Percentiles rank a stretch among this genome's conserved stretches.
Evolutionary conservation across 2,888 invertebrate genomes (phyloP).

Genomic region (Athalia circularis): DNA sequence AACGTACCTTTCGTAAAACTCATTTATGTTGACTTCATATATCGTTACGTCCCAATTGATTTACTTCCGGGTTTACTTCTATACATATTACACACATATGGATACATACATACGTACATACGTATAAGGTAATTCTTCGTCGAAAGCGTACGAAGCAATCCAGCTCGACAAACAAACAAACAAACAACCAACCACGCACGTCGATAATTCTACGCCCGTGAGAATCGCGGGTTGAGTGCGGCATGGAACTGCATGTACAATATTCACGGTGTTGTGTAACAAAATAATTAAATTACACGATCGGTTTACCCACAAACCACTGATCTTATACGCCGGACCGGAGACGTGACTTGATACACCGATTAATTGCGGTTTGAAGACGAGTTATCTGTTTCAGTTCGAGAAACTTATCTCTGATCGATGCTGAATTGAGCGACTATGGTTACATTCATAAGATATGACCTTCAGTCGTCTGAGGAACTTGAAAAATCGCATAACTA

Average conservation of each 20-base stretch:
- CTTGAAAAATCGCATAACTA: conserved; percentile 4
- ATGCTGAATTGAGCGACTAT: too few relatives aligned
- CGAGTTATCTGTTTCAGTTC: conserved; percentile 19
- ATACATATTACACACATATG: background rate
- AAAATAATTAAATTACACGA: conserved; percentile 32
- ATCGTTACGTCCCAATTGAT: conserved; percentile 26
- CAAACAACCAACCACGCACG: too few relatives aligned
- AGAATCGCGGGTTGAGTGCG: background rate
- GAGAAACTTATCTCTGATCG: too few relatives aligned
- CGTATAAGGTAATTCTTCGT: too few relatives aligned
- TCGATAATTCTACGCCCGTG: background rate
- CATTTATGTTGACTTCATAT: conserved; percentile 10
- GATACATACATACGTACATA: background rate
- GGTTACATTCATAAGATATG: background rate
- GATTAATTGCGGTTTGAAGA: conserved; percentile 31
- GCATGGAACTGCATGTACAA: conserved; percentile 1
- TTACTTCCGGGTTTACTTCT: background rate
- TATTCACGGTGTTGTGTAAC: background rate
- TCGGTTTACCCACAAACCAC: conserved; percentile 26
- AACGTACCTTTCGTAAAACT: conserved; percentile 5
- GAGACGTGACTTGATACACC: conserved; percentile 34
- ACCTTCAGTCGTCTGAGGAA: background rate
- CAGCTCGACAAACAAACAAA: too few relatives aligned
- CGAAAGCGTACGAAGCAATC: too few relatives aligned
- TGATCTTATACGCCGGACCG: conserved; percentile 8